These are phyloP conservation scores for Thera obeliscata DNA, from an alignment of 2,888 invertebrate species.

Conservation along the genomic window DNA sequence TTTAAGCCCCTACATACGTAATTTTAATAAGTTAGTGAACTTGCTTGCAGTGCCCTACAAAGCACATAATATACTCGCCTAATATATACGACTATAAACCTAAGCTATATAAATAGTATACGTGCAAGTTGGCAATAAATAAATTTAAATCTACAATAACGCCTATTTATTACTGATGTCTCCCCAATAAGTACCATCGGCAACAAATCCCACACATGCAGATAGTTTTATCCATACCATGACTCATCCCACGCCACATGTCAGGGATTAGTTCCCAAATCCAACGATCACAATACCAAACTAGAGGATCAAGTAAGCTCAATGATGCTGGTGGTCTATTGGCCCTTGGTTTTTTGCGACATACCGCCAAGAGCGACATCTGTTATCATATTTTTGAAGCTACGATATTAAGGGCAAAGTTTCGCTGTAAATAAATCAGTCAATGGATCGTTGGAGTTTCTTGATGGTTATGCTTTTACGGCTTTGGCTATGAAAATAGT, in stretches of 20 bases:
- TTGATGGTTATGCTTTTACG: slow-evolving; percentile 32
- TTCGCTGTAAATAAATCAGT: slow-evolving; percentile 34
- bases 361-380: slow-evolving; percentile 69
- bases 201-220: slow-evolving; percentile 47
- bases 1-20: too few species aligned
- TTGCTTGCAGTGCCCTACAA: too few species aligned
- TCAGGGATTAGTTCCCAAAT: slow-evolving; percentile 74
- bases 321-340: slow-evolving; percentile 75
- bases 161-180: slow-evolving; percentile 18
- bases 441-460: slow-evolving; percentile 26
- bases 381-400: slow-evolving; percentile 53
- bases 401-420: slow-evolving; percentile 26
- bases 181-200: slow-evolving; percentile 10
- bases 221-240: slow-evolving; percentile 46
- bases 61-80: too few species aligned
- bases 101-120: too few species aligned
- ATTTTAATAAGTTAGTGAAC: too few species aligned
- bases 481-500: slow-evolving; percentile 33
- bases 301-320: slow-evolving; percentile 74
- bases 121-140: not conserved
- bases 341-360: slow-evolving; percentile 69
- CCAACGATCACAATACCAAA: slow-evolving; percentile 80
- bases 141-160: too few species aligned
- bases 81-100: too few species aligned
- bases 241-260: slow-evolving; percentile 71